Conservation (phyloP, 2,797 vertebrate genomes). For the Telmatherina bonti region DNA sequence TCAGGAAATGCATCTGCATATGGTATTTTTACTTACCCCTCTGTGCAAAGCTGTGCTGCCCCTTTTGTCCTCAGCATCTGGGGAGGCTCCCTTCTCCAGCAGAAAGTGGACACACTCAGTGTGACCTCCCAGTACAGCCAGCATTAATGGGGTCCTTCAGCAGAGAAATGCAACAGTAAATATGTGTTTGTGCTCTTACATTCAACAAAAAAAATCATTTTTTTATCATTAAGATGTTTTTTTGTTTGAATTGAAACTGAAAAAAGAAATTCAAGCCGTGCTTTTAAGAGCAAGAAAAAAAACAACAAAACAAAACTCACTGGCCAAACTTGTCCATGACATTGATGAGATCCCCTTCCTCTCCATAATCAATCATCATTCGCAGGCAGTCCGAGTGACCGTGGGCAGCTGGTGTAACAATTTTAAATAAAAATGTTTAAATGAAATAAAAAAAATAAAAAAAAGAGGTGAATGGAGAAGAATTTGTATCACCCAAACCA, state of each 20-base stretch:
- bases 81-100: constrained; percentile 92
- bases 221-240: not conserved
- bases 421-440: not conserved
- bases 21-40: constrained; percentile 81
- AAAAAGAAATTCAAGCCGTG: not conserved
- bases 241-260: not conserved
- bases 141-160: constrained; percentile 92
- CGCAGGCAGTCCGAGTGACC: constrained; percentile 95
- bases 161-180: not conserved
- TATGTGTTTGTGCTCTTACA: not conserved
- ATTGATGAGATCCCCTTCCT: constrained; percentile 91
- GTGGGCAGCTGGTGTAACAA: constrained; percentile 85
- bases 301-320: constrained; percentile 80
- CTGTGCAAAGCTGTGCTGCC: constrained; percentile 93
- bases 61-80: constrained; percentile 92
- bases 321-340: constrained; percentile 92
- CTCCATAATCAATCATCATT: constrained; percentile 93
- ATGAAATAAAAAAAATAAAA: not conserved
- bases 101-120: constrained; percentile 93
- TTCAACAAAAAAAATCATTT: not conserved
- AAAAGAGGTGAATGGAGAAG: not conserved
- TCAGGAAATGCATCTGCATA: not conserved
- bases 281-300: constrained; percentile 6
- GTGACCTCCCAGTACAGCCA: constrained; percentile 93
- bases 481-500: not conserved